A percentile compares a stretch with the other conserved stretches of the same genome.
phyloP scores from a whole-genome alignment of 2,888 invertebrate species.

The Kryphioiulus occultus region DNA sequence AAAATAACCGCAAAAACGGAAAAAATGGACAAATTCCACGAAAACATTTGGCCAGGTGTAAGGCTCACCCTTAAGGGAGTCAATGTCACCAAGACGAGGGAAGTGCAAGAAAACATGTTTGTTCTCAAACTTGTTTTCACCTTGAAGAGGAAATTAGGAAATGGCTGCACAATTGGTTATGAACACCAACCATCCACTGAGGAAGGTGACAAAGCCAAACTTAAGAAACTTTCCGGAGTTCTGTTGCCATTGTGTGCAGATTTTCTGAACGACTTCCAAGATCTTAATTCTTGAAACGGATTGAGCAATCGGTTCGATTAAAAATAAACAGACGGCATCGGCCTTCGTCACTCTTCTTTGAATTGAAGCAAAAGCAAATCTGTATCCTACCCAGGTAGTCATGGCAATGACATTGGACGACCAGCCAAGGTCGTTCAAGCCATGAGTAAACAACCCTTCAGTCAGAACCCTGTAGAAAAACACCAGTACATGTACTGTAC shows the following conservation, averaged over 20 bases:
- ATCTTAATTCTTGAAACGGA: not conserved
- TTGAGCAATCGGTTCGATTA: not conserved
- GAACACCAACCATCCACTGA: not conserved
- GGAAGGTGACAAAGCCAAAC: no score
- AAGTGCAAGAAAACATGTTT: not conserved
- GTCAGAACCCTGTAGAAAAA: not conserved
- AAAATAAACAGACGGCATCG: slow-evolving; percentile 9
- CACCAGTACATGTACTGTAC: not conserved
- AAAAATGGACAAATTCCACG: no score
- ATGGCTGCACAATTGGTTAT: not conserved
- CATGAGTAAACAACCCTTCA: not conserved
- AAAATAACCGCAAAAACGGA: no score
- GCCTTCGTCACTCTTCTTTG: not conserved
- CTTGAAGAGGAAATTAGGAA: not conserved
- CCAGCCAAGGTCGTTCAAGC: not conserved
- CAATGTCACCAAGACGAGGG: not conserved
- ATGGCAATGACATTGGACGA: not conserved
- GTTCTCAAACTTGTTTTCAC: not conserved
- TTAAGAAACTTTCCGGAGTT: no score
- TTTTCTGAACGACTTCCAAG: not conserved
- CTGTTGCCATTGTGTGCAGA: not conserved
- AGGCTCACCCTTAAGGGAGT: no score
- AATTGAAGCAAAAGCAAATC: not conserved
- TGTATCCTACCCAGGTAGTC: not conserved
- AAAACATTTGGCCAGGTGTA: no score